Evolutionary conservation across 1,140 invertebrate genomes (phyloP).

Genomic region (Pseudobourletiella spinata): DNA sequence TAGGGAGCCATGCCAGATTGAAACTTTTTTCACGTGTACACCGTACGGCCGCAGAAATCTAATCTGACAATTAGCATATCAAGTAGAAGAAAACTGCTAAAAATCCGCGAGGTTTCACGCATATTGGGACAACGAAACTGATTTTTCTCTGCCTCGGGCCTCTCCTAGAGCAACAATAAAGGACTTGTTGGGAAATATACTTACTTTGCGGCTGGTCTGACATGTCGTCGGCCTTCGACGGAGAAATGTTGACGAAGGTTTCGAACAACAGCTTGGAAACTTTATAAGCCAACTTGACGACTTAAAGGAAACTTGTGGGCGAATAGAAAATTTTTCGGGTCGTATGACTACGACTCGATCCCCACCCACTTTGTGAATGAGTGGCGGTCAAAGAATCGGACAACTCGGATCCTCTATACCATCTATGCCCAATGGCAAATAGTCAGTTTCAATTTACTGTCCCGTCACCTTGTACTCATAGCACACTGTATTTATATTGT

Average conservation of each 20-base stretch:
- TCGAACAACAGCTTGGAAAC: slow-evolving; percentile 36
- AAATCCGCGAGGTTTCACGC: too few relatives aligned
- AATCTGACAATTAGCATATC: too few relatives aligned
- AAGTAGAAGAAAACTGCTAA: too few relatives aligned
- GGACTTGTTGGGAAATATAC: slow-evolving; percentile 34
- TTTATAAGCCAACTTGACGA: slow-evolving; percentile 15
- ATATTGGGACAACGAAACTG: neutral
- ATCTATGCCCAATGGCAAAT: too few relatives aligned
- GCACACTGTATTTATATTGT: too few relatives aligned
- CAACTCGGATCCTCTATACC: neutral
- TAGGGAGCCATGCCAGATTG: too few relatives aligned
- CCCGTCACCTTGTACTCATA: too few relatives aligned
- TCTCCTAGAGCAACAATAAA: too few relatives aligned
- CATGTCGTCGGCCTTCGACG: slow-evolving; percentile 48
- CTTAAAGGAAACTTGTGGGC: slow-evolving; percentile 5
- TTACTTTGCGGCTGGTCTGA: slow-evolving; percentile 49
- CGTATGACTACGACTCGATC: too few relatives aligned
- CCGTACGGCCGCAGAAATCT: too few relatives aligned
- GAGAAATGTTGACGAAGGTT: slow-evolving; percentile 48
- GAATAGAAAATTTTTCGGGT: neutral
- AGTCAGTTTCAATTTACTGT: too few relatives aligned
- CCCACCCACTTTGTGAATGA: neutral
- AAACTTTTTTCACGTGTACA: neutral
- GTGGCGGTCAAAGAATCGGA: neutral
- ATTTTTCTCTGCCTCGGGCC: neutral